phyloP scores from a whole-genome alignment of 1,140 invertebrate genomes.

The Spodoptera frugiperda region DNA sequence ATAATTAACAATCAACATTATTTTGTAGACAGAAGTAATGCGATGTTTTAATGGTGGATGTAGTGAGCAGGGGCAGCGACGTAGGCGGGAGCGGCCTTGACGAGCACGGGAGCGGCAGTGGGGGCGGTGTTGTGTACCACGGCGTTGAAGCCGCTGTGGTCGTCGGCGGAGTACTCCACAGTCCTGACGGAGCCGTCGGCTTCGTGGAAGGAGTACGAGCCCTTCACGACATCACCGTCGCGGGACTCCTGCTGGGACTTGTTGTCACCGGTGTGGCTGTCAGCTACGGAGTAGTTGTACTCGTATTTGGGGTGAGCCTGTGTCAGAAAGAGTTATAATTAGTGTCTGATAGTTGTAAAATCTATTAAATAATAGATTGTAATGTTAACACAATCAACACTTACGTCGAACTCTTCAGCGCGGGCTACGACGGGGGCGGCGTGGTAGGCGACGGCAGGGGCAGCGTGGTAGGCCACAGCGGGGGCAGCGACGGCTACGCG shows the following conservation, averaged over 20 bases:
- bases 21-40: neutral
- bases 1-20: conserved; percentile 39
- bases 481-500: conserved; percentile 57
- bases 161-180: conserved; percentile 86
- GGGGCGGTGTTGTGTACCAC: conserved; percentile 87
- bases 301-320: conserved; percentile 82
- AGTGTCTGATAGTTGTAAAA: neutral
- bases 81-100: conserved; percentile 53
- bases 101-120: conserved; percentile 60
- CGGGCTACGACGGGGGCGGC: conserved; percentile 76
- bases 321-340: neutral
- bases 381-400: neutral
- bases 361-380: neutral
- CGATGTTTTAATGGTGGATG: conserved; percentile 56
- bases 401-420: conserved; percentile 45
- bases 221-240: conserved; percentile 86
- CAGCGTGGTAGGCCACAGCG: conserved; percentile 70
- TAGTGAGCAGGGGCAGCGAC: conserved; percentile 55
- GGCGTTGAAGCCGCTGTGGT: conserved; percentile 87
- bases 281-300: conserved; percentile 85
- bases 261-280: conserved; percentile 83
- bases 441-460: conserved; percentile 67
- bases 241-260: conserved; percentile 85
- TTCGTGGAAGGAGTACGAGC: conserved; percentile 86
- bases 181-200: conserved; percentile 87